Base-by-base conservation (phyloP, 2,797 vertebrate genomes). In the Falco novaeseelandiae region DNA sequence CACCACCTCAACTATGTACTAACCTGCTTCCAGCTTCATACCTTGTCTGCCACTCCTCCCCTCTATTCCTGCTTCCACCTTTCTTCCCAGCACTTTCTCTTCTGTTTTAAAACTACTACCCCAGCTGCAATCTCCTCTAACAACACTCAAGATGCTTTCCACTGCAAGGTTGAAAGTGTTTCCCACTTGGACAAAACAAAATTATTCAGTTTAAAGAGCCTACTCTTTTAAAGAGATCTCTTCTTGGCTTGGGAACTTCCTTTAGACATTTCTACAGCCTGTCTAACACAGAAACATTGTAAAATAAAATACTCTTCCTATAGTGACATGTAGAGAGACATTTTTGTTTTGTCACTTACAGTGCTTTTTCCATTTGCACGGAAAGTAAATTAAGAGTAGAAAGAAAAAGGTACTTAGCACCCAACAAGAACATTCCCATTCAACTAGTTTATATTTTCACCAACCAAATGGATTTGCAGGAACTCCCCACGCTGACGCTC, bases 291-390 rank as follows among this genome's bases (percentile, higher is more conserved):
- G 22, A 19, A 84, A 54, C 2, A 51, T 19, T 8, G 4, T 13
- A 89, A 85, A 90, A 92, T 7, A 63, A 59, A 87, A 25, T 21
- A 58, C 23, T 54, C 8, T 42, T 83, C 21, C 38, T 26, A 13
- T 8, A 71, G 26, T 52, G 29, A 52, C 9, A 51, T 1, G 46
- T 0, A 79, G 0, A 74, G 4, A 57, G 6, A 65, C 3, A n/a
- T 36, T 70, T 73, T 51, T 79, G 14, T 21, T 88, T 79, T 32
- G 23, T 29, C 40, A 83, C 10, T 57, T 66, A 70, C 0, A 4
- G 38, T 70, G 29, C 15, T 25, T 85, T 76, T 67, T 51, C n/a
- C 23, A 86, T 65, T 49, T 73, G 18, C 32, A 46, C 34, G 62
- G 20, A n/a, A 91, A 70, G 5, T 29, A 61, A 82, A 63, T 21